These are phyloP conservation scores for Lepus timidus DNA, from an alignment of 2,113 vertebrate genomes.

Conservation along the genomic window DNA sequence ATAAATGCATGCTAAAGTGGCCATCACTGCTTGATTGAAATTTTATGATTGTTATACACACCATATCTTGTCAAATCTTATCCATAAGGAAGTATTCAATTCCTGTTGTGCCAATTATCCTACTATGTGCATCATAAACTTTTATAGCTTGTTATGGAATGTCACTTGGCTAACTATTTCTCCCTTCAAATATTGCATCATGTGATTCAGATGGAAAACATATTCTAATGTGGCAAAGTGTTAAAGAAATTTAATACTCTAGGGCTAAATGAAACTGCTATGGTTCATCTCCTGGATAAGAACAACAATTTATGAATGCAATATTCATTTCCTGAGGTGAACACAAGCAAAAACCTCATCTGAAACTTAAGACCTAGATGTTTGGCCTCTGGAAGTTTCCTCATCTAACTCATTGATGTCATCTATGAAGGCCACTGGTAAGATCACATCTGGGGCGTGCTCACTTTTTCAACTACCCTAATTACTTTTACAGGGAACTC, in stretches of 20 bases:
- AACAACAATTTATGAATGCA: constrained; percentile 90
- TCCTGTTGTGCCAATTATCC: constrained; percentile 88
- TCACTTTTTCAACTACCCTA: constrained; percentile 78
- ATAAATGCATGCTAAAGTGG: constrained; percentile 88
- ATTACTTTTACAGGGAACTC: constrained; percentile 86
- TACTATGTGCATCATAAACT: constrained; percentile 90
- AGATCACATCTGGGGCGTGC: constrained; percentile 85
- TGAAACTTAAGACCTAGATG: constrained; percentile 87
- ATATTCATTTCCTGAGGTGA: constrained; percentile 92
- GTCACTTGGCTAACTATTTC: constrained; percentile 87
- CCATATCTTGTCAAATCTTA: constrained; percentile 89
- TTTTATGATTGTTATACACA: constrained; percentile 84
- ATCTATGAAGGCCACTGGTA: constrained; percentile 84
- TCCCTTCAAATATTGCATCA: constrained; percentile 88
- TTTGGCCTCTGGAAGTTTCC: constrained; percentile 88
- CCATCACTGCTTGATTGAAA: constrained; percentile 83
- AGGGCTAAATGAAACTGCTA: constrained; percentile 90
- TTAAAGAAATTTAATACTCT: constrained; percentile 90
- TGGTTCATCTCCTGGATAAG: constrained; percentile 90
- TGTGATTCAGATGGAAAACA: constrained; percentile 90
- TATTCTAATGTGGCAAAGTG: constrained; percentile 91
- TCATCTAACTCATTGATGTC: constrained; percentile 90
- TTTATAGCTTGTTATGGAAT: constrained; percentile 90
- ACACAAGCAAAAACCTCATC: constrained; percentile 87
- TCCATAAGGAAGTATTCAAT: constrained; percentile 89